phyloP scores from a whole-genome alignment of 2,888 invertebrate species.

The Caprella mutica region DNA sequence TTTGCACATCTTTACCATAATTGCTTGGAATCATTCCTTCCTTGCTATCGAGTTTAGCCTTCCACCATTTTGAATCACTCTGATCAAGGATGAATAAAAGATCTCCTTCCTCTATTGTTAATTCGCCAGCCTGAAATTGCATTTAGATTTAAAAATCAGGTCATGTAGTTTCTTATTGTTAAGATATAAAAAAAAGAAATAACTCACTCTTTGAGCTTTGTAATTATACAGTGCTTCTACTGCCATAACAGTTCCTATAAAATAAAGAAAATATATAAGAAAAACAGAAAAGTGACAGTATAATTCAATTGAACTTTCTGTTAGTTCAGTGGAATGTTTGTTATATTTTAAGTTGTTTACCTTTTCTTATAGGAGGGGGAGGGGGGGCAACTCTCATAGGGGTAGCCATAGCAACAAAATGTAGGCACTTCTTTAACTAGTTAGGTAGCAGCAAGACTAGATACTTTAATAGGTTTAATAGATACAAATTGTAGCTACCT shows the following conservation, averaged over 20 bases:
- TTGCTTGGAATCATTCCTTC: slow-evolving; percentile 51
- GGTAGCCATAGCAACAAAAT: slow-evolving; percentile 9
- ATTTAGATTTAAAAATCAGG: no score
- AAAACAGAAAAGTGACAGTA: not conserved
- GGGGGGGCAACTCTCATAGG: slow-evolving; percentile 16
- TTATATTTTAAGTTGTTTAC: no score
- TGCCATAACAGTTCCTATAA: slow-evolving; percentile 20
- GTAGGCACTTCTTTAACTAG: no score
- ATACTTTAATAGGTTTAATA: no score
- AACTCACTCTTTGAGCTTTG: slow-evolving; percentile 22
- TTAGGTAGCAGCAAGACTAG: no score
- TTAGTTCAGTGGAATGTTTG: no score
- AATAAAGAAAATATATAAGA: not conserved
- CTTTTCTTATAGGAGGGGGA: slow-evolving; percentile 24
- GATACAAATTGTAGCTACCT: no score
- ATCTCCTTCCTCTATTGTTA: slow-evolving; percentile 55
- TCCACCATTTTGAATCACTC: slow-evolving; percentile 48
- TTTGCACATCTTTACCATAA: slow-evolving; percentile 45
- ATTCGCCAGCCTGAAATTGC: slow-evolving; percentile 46
- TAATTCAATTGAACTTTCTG: not conserved
- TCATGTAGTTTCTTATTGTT: no score
- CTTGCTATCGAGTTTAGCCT: slow-evolving; percentile 46
- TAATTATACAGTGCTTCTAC: slow-evolving; percentile 22
- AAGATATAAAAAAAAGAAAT: not conserved
- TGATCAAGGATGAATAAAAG: slow-evolving; percentile 49